Evolutionary conservation across 2,888 invertebrate genomes (phyloP), one percentile per base, ranked within the genome.

Genomic region (Meiosimyza platycephala): DNA sequence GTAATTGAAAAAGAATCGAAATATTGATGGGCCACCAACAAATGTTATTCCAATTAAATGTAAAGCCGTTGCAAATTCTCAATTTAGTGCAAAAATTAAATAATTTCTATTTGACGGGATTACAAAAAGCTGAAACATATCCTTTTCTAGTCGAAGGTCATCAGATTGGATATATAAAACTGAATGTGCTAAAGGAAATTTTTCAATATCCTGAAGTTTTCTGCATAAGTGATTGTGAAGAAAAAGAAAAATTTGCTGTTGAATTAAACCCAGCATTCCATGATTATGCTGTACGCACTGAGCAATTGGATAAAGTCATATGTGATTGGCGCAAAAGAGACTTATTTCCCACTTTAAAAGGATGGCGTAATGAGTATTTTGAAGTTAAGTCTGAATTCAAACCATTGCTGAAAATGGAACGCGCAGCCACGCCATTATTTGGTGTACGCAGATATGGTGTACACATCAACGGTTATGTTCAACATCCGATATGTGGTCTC

Each of bases 301-400:
- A 90, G 71, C 91, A 91, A 83, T 90, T 97, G 63, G 95, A 95
- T 78, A 90, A 91, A 85, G 93, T 97, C 73, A 89, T 98, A 80
- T 90, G 91, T 80, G 91, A 93, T 84, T 89, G 96, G 83, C 90
- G 93, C 75, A 90, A 90, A 76, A 92, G 94, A 80, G 92, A 93
- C 82, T 90, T 92, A 79, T 94, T 96, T 84, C 89, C 93, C 77
- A 93, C 97, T 59, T 88, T 96, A 9, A 92, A 93, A 84, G 97
- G 97, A 18, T 98, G 97, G 97, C 90, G 97, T 84, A 94, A 97
- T 89, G 97, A 98, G 93, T 95, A 93, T 88, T 96, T 94, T 86
- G 95, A 95, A 88, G 95, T 97, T n/a, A 93, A 94, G 83, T 91
- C 93, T 74, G 89, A 89, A 74, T 88, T 89, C 80, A 90, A 89